phyloP scores from a whole-genome alignment of 2,113 vertebrate genomes.

The Amphiprion percula region DNA sequence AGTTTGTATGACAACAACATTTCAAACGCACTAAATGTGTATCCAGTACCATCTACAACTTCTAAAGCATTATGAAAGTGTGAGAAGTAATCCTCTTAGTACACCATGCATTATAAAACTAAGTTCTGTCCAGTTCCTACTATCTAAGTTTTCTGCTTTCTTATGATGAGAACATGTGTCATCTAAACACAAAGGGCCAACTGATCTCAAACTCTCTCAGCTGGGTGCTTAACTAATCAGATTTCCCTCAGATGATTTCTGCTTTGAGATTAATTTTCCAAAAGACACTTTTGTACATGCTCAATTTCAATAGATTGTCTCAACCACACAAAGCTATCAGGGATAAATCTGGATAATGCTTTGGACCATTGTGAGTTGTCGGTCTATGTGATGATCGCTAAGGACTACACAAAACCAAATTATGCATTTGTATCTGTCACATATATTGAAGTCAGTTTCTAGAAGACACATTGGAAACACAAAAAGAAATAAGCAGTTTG shows the following conservation, averaged over 20 bases:
- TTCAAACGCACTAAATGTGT: neutral
- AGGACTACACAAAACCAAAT: neutral
- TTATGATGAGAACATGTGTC: conserved; percentile 1
- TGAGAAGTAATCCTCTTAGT: conserved; percentile 21
- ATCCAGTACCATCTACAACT: neutral
- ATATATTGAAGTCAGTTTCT: conserved; percentile 14
- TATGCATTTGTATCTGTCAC: neutral
- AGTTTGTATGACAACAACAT: neutral
- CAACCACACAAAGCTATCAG: conserved; percentile 16
- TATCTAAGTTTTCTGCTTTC: neutral
- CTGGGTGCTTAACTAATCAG: conserved; percentile 10
- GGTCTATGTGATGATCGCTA: conserved; percentile 2
- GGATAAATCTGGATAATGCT: conserved; percentile 22
- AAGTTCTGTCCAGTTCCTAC: neutral
- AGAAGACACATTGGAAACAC: conserved; percentile 18
- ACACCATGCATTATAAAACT: neutral
- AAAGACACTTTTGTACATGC: conserved; percentile 11
- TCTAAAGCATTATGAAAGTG: conserved; percentile 10
- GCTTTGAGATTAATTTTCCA: conserved; percentile 12
- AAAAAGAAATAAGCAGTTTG: conserved; percentile 21
- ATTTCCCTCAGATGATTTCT: conserved; percentile 30
- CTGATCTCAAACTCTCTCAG: conserved; percentile 35
- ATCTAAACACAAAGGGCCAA: conserved; percentile 28
- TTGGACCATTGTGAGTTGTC: conserved; percentile 7
- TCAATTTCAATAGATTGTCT: conserved; percentile 26